phyloP scores from a whole-genome alignment of 2,797 vertebrate genomes.

The Gambusia yucatana region DNA sequence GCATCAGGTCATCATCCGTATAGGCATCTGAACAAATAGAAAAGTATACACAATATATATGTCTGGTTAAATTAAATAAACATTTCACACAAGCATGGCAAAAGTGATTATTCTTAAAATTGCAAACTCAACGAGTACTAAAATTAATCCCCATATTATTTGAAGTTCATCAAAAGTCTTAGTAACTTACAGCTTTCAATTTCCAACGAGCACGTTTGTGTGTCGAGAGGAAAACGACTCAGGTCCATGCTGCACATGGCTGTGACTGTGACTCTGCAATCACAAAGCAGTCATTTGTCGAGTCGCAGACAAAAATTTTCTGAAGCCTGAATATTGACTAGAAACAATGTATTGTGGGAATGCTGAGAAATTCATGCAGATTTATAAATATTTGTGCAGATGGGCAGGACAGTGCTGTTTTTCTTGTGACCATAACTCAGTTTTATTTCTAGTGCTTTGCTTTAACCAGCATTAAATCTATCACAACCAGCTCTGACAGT shows the following conservation, averaged over 20 bases:
- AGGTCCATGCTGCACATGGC: slow-evolving; percentile 97
- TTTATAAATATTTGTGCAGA: not conserved
- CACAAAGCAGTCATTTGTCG: slow-evolving; percentile 5
- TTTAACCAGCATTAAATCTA: no score
- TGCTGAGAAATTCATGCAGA: not conserved
- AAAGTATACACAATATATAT: not conserved
- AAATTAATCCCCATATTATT: not conserved
- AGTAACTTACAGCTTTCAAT: slow-evolving; percentile 93
- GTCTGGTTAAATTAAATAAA: not conserved
- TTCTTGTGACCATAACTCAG: not conserved
- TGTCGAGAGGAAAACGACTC: slow-evolving; percentile 91
- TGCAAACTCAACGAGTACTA: not conserved
- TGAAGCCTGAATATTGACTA: not conserved
- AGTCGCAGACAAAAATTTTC: not conserved
- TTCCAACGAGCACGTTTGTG: slow-evolving; percentile 92
- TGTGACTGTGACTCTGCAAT: slow-evolving; percentile 90
- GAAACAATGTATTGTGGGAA: not conserved
- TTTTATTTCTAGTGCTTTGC: no score
- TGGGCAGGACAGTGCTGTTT: not conserved
- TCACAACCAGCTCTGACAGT: no score
- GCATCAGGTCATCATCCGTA: slow-evolving; percentile 93
- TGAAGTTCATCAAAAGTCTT: not conserved
- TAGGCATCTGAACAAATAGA: slow-evolving; percentile 83
- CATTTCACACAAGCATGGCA: not conserved
- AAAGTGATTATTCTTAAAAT: not conserved